Evolutionary conservation across 1,140 invertebrate genomes (phyloP).

Genomic region (Pseudomyrmex flavicornis): DNA sequence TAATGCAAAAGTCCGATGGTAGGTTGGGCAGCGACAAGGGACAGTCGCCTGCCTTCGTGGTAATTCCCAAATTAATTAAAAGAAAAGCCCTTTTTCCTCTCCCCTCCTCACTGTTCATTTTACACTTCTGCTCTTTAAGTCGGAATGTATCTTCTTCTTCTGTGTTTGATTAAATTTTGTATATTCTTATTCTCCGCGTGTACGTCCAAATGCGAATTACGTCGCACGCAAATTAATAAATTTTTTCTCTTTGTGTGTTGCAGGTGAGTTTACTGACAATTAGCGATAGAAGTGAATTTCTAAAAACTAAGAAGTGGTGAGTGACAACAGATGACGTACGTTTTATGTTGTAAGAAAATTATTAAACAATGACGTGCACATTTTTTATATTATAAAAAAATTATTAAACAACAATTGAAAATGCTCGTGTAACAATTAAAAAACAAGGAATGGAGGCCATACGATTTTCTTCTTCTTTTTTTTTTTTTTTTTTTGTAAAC

Average conservation of each 20-base stretch:
- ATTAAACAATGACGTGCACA: too few species aligned
- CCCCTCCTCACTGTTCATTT: constrained; percentile 9
- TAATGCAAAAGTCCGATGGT: constrained; percentile 65
- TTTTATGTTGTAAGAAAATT: too few species aligned
- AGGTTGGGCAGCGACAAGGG: constrained; percentile 31
- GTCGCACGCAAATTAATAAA: background rate
- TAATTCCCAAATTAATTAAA: constrained; percentile 77
- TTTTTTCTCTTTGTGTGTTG: constrained; percentile 60
- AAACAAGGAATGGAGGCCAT: too few species aligned
- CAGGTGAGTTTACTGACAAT: constrained; percentile 55
- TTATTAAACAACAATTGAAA: too few species aligned
- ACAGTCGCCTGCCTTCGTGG: constrained; percentile 40
- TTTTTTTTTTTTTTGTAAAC: too few species aligned
- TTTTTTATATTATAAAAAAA: too few species aligned
- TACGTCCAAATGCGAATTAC: background rate
- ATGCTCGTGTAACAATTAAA: too few species aligned
- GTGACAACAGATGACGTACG: constrained; percentile 7
- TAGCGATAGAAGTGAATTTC: background rate
- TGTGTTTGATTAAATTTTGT: constrained; percentile 3
- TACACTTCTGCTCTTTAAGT: constrained; percentile 20
- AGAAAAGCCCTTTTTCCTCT: constrained; percentile 65
- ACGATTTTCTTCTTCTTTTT: too few species aligned
- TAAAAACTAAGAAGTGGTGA: constrained; percentile 20
- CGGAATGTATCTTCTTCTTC: background rate
- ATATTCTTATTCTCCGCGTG: background rate